These are phyloP conservation scores for Megastigmus dorsalis DNA, from an alignment of 2,888 invertebrate genomes.

Conservation along the genomic window DNA sequence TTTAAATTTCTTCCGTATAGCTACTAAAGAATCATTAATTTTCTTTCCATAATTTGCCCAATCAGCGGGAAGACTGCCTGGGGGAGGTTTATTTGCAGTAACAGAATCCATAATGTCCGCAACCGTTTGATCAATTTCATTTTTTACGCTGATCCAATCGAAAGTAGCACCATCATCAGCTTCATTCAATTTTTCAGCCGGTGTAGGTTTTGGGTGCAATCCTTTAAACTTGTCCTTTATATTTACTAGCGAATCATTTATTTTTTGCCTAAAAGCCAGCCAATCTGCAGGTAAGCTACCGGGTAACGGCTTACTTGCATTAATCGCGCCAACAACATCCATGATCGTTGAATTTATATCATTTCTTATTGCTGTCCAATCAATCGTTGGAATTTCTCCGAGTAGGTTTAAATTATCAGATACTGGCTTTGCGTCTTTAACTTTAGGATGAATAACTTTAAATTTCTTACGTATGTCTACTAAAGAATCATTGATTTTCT, in stretches of 20 bases:
- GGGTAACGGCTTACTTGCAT: slow-evolving; percentile 45
- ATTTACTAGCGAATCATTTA: slow-evolving; percentile 59
- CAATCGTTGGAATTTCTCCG: slow-evolving; percentile 23
- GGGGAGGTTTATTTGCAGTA: too few relatives aligned
- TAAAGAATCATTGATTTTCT: slow-evolving; percentile 36
- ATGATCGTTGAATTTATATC: slow-evolving; percentile 55
- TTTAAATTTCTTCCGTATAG: too few relatives aligned
- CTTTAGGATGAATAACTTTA: slow-evolving; percentile 49
- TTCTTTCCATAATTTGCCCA: too few relatives aligned
- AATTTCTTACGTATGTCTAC: slow-evolving; percentile 40
- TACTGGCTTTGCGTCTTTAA: background rate
- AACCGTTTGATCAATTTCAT: too few relatives aligned
- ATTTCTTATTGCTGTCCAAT: slow-evolving; percentile 59
- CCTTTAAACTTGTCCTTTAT: slow-evolving; percentile 57
- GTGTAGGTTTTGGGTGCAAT: too few relatives aligned
- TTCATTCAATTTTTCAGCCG: too few relatives aligned
- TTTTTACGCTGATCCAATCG: too few relatives aligned
- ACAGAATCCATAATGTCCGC: too few relatives aligned
- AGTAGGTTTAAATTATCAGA: background rate
- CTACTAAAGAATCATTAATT: too few relatives aligned
- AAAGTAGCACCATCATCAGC: too few relatives aligned
- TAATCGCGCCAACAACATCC: slow-evolving; percentile 55
- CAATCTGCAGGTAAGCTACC: slow-evolving; percentile 53
- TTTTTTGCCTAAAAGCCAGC: slow-evolving; percentile 57
- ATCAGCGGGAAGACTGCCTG: too few relatives aligned